A percentile compares a stretch with the other conserved stretches of the same genome.
Evolutionary conservation across 2,113 vertebrate genomes (phyloP).

Genomic region (Ochotona curzoniae): DNA sequence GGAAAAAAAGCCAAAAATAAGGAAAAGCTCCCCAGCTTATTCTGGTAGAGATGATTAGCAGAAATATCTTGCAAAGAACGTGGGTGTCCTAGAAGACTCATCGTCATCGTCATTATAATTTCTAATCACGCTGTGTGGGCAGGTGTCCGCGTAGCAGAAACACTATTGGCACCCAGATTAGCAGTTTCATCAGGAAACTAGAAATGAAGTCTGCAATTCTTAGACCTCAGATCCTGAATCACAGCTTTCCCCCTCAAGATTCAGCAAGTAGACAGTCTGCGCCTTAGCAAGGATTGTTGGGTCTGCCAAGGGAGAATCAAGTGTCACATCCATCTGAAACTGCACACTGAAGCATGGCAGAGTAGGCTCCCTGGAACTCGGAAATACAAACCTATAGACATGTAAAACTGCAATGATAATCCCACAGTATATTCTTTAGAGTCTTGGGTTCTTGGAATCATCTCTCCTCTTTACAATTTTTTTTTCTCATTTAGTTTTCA

Average conservation of each 20-base stretch:
- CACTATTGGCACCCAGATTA: conserved; percentile 78
- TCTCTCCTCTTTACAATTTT: conserved; percentile 57
- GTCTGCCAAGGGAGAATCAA: conserved; percentile 11
- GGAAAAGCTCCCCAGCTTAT: conserved; percentile 59
- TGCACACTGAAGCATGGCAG: not conserved
- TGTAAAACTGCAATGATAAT: not conserved
- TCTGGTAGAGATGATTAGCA: conserved; percentile 72
- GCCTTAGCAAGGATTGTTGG: conserved; percentile 15
- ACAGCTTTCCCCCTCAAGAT: conserved; percentile 41
- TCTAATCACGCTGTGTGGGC: conserved; percentile 81
- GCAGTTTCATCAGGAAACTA: conserved; percentile 66
- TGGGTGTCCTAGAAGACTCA: conserved; percentile 81
- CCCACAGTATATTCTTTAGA: not conserved
- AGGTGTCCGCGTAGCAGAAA: conserved; percentile 78
- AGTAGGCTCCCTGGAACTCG: not conserved
- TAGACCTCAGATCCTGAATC: conserved; percentile 68
- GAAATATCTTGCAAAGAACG: conserved; percentile 77
- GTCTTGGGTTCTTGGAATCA: conserved; percentile 46
- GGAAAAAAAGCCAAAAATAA: not conserved
- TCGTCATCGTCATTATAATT: conserved; percentile 76
- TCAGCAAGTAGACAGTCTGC: conserved; percentile 37
- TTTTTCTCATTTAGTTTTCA: conserved; percentile 52
- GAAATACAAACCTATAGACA: conserved; percentile 52
- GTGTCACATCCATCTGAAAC: conserved; percentile 39
- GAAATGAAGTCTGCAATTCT: conserved; percentile 72